Evolutionary conservation across 2,888 invertebrate species (phyloP), one percentile per base, ranked within the genome.

Genomic region (Dione juno): DNA sequence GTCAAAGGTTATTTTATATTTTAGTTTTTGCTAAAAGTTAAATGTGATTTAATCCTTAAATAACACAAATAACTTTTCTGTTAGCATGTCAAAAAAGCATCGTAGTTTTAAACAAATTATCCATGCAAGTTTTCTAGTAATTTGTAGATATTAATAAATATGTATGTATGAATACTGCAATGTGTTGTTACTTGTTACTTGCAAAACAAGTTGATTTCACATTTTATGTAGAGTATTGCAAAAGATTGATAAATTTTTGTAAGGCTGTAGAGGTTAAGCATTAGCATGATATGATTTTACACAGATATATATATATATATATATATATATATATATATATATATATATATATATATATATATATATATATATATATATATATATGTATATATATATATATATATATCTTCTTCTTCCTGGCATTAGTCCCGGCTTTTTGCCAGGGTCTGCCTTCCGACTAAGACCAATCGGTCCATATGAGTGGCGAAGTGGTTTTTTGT

Each of bases 161-260:
- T 3, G 54, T 19, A 37, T 57, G 16, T n/a, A 37, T 16, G n/a
- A 19, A 28, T 61, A n/a, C 59, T 43, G 59, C 43, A 61, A 59
- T 43, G 6, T 43, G 3, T 13, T 28, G 19, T 45, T 21, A 45
- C 28, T 13, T 28, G 19, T 45, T 21, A 13, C 66, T 53, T 41
- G n/a, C 28, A 45, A 57, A 63, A 63, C 45, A 37, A 37, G 19
- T 37, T 37, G 16, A 37, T 45, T 63, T 45, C 19, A 19, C 28
- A 35, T 35, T 63, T 63, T 14, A 63, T 35, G 7, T 37, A 28
- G 11, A 16, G n/a, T 11, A 48, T 64, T 64, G 64, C 48, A 37
- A 19, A 50, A 37, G 14, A 64, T 64, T 13, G 37, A 48, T 45
- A 16, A 45, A 3, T 50, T 63, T 50, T 19, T 48, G 3, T 13